phyloP scores from a whole-genome alignment of 1,140 invertebrate species.

The Leptinotarsa undecemlineata region DNA sequence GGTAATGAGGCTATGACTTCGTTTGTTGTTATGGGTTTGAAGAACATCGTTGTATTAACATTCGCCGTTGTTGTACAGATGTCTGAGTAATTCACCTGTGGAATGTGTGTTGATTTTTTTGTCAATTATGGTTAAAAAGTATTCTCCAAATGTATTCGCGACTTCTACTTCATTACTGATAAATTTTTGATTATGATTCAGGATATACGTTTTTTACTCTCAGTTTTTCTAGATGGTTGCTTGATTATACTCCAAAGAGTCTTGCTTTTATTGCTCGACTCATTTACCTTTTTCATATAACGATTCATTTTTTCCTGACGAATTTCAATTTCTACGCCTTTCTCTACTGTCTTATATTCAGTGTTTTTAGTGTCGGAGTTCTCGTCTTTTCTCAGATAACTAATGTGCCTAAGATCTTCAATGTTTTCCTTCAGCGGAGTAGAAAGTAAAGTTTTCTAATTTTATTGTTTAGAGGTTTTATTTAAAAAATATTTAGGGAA shows the following conservation, averaged over 20 bases:
- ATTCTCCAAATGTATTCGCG: neutral
- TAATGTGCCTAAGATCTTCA: neutral
- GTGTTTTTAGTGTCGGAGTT: neutral
- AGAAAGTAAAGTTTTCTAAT: too few species aligned
- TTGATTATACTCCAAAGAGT: neutral
- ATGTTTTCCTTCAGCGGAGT: too few species aligned
- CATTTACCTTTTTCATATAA: neutral
- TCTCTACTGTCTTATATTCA: neutral
- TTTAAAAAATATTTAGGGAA: neutral
- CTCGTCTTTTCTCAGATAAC: neutral
- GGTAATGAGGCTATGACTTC: conserved; percentile 10
- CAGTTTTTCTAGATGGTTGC: neutral
- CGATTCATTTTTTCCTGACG: neutral
- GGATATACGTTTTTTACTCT: neutral
- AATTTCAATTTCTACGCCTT: neutral
- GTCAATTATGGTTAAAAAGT: neutral
- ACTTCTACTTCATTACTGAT: neutral
- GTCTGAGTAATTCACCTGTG: neutral
- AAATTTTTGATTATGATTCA: neutral
- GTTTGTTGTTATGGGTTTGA: neutral
- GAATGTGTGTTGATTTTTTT: neutral
- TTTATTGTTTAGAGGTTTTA: neutral
- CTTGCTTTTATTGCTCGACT: neutral
- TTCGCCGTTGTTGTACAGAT: neutral
- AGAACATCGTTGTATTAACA: conserved; percentile 1